A percentile compares a stretch with the other conserved stretches of the same genome.
These are phyloP conservation scores for Branchinecta sandiegonensis DNA, from an alignment of 2,888 invertebrate species.

Conservation along the genomic window DNA sequence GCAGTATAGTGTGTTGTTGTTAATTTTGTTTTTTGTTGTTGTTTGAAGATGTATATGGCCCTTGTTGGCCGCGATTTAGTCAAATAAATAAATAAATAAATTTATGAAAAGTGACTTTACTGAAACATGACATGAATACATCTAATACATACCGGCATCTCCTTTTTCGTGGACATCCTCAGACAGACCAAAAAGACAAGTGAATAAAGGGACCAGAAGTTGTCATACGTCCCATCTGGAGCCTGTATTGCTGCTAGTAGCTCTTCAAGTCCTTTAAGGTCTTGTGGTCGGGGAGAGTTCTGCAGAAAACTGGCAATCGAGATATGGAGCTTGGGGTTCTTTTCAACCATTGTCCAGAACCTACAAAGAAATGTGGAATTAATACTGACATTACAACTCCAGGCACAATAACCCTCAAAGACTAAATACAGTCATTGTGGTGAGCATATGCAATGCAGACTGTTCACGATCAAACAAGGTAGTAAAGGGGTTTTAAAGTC, in stretches of 20 bases:
- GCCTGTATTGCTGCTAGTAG: constrained; percentile 10
- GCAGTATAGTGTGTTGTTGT: too few species aligned
- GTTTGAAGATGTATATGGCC: too few species aligned
- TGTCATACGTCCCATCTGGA: constrained; percentile 38
- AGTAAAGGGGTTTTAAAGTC: too few species aligned
- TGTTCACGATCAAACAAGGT: too few species aligned
- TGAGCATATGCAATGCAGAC: too few species aligned
- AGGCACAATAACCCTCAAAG: too few species aligned
- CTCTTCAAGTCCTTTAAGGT: constrained; percentile 34
- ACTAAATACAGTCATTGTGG: too few species aligned
- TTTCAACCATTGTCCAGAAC: constrained; percentile 43
- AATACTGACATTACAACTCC: too few species aligned
- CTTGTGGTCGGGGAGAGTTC: constrained; percentile 49
- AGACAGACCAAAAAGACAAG: constrained; percentile 53
- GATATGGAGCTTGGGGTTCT: constrained; percentile 47
- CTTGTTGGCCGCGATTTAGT: too few species aligned
- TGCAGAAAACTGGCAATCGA: constrained; percentile 55
- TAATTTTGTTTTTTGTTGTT: too few species aligned
- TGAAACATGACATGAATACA: neutral
- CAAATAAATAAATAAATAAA: too few species aligned
- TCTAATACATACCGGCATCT: constrained; percentile 45
- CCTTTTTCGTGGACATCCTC: constrained; percentile 61
- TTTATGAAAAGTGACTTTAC: too few species aligned
- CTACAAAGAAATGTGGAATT: constrained; percentile 23
- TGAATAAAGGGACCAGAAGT: constrained; percentile 43